A percentile compares a stretch with the other conserved stretches of the same genome.
Conservation (phyloP, 1,140 invertebrate genomes). For the Caenorhabditis briggsae region DNA sequence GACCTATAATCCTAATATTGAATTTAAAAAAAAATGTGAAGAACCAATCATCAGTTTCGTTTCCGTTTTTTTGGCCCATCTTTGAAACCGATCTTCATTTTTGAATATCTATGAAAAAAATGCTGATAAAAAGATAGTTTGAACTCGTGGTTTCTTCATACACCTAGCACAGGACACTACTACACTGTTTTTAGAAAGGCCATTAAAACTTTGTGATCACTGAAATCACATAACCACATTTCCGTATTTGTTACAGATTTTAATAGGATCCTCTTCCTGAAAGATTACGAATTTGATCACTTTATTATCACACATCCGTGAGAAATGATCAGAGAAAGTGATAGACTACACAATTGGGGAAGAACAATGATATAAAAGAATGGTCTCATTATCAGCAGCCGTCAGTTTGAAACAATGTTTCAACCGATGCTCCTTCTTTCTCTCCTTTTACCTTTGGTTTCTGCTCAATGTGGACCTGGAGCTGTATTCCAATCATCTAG, state of each 20-base stretch:
- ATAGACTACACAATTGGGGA: conserved; percentile 34
- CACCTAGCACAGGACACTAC: no score
- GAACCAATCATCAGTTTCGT: no score
- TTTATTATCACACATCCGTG: conserved; percentile 25
- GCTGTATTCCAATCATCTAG: conserved; percentile 15
- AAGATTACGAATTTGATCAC: conserved; percentile 10
- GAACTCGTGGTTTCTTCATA: no score
- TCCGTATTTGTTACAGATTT: background rate
- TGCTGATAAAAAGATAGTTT: no score
- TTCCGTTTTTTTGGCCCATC: no score
- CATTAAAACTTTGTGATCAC: no score
- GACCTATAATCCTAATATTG: no score
- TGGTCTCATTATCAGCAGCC: conserved; percentile 44
- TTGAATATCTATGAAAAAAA: no score
- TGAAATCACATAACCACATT: background rate
- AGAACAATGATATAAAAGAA: conserved; percentile 22
- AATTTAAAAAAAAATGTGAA: no score
- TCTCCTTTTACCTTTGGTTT: conserved; percentile 10
- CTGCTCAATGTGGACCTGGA: conserved; percentile 51
- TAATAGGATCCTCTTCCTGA: background rate
- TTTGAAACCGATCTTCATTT: no score
- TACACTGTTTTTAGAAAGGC: no score
- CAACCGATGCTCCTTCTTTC: conserved; percentile 1
- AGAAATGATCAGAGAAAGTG: background rate
- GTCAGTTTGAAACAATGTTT: conserved; percentile 29